Conservation (phyloP, 2,888 invertebrate species). For the Danaus chrysippus region DNA sequence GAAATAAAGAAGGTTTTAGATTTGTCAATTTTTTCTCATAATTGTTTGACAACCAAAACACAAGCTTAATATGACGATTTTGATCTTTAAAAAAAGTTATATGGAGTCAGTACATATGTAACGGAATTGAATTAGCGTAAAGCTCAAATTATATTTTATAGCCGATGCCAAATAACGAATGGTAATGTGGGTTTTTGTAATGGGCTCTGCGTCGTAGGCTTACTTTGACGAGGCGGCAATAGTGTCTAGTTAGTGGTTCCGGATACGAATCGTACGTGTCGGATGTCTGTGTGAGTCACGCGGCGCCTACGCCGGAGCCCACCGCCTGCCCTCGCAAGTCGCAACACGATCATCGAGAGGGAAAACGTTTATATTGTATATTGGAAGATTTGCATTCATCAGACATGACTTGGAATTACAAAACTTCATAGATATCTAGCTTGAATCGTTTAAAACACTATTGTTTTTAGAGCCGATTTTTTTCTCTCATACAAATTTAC, state of each 20-base stretch:
- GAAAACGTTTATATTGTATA: too few relatives aligned
- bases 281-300: constrained; percentile 79
- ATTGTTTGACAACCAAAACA: too few relatives aligned
- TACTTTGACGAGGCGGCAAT: constrained; percentile 59
- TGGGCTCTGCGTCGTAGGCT: constrained; percentile 58
- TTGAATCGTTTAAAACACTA: too few relatives aligned
- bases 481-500: too few relatives aligned
- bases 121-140: neutral
- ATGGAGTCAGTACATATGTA: neutral
- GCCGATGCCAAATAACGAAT: constrained; percentile 31
- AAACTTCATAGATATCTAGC: too few relatives aligned
- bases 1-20: too few relatives aligned
- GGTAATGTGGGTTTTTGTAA: constrained; percentile 50
- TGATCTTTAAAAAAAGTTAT: too few relatives aligned
- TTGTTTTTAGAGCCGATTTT: too few relatives aligned
- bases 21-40: too few relatives aligned
- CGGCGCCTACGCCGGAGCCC: constrained; percentile 62
- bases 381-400: too few relatives aligned
- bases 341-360: constrained; percentile 30
- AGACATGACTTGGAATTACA: too few relatives aligned
- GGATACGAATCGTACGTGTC: constrained; percentile 79
- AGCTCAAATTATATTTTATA: constrained; percentile 3
- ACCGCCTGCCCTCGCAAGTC: constrained; percentile 43
- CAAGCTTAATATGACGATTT: too few relatives aligned
- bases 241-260: constrained; percentile 75